These are phyloP conservation scores for Antigone vipio DNA, from an alignment of 2,113 vertebrate species.

Conservation along the genomic window DNA sequence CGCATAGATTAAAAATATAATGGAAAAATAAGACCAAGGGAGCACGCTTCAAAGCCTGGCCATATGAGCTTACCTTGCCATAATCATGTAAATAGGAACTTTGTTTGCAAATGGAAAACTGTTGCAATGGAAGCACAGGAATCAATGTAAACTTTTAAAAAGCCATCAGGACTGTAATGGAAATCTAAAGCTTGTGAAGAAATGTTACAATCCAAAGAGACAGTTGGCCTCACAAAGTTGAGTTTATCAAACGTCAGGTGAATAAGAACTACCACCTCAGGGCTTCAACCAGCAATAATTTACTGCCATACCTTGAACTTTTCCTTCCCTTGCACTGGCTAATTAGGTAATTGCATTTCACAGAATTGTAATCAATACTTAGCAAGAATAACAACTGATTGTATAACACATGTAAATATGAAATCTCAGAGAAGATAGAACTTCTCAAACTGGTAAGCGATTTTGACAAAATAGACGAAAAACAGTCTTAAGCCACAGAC, in stretches of 20 bases:
- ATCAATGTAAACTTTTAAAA: neutral
- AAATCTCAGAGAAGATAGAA: neutral
- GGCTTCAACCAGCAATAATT: neutral
- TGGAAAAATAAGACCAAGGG: neutral
- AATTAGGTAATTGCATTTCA: neutral
- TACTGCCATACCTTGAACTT: neutral
- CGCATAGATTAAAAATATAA: neutral
- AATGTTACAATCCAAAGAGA: neutral
- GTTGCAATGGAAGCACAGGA: neutral
- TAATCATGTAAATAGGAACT: neutral
- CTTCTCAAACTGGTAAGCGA: neutral
- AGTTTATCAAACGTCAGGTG: neutral
- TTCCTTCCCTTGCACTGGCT: neutral
- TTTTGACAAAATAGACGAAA: neutral
- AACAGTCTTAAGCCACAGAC: neutral
- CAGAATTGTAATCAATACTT: neutral
- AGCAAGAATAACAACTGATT: neutral
- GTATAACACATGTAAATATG: neutral
- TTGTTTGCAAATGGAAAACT: slow-evolving; percentile 5
- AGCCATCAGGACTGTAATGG: neutral
- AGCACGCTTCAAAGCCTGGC: neutral
- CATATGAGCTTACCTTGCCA: neutral
- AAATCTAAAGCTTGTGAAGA: neutral
- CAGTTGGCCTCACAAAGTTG: neutral
- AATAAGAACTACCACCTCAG: neutral